A percentile compares a stretch with the other conserved stretches of the same genome.
Conservation (phyloP, 2,113 vertebrate genomes). For the Cnemophilus loriae region DNA sequence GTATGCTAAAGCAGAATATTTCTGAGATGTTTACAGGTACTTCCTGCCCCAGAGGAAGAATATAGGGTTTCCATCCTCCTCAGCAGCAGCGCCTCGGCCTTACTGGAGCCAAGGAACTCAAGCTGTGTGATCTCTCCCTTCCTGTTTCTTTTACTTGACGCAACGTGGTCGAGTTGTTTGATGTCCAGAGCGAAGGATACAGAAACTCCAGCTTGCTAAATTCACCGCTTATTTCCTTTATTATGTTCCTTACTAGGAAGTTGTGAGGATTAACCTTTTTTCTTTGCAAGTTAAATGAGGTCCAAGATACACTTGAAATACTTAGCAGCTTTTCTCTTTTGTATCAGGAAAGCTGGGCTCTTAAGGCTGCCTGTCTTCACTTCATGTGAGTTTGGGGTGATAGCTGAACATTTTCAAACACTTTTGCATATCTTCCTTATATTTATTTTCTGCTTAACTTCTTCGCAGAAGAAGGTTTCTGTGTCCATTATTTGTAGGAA, state of each 20-base stretch:
- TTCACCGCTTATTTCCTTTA: constrained; percentile 66
- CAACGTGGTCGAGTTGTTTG: constrained; percentile 61
- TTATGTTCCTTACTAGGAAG: constrained; percentile 44
- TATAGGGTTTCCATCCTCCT: constrained; percentile 68
- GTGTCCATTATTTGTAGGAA: neutral
- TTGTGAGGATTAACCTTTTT: neutral
- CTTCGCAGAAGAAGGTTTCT: neutral
- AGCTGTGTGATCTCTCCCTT: constrained; percentile 71
- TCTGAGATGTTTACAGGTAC: constrained; percentile 66
- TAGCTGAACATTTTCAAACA: neutral
- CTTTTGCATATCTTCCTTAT: neutral
- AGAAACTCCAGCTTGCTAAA: constrained; percentile 59
- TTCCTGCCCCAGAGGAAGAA: constrained; percentile 77
- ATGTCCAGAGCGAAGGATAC: constrained; percentile 70
- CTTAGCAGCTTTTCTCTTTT: neutral
- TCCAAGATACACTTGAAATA: neutral
- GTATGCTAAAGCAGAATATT: constrained; percentile 44
- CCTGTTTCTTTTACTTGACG: constrained; percentile 77
- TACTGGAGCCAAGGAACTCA: constrained; percentile 66
- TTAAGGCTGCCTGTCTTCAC: neutral
- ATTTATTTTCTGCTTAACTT: neutral
- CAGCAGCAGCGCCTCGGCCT: constrained; percentile 55
- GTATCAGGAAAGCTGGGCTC: neutral
- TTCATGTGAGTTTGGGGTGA: neutral
- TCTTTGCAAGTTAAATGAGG: neutral